These are phyloP conservation scores for Apeira syringaria DNA, from an alignment of 2,888 invertebrate genomes.

Conservation along the genomic window DNA sequence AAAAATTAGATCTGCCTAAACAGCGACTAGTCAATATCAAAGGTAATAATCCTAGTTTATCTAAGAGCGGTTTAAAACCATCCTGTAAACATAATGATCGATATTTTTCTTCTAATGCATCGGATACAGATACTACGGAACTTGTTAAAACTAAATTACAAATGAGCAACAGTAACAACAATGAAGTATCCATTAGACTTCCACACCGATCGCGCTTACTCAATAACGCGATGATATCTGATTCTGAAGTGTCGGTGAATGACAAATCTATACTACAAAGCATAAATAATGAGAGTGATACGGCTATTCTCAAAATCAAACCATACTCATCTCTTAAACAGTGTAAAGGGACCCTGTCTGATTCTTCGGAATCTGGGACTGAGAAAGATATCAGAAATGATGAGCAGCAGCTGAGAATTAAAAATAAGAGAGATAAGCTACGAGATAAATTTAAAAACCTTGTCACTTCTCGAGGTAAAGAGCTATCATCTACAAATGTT, in stretches of 20 bases:
- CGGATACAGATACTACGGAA: background rate
- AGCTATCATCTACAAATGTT: constrained; percentile 9
- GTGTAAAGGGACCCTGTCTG: constrained; percentile 24
- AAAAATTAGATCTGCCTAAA: background rate
- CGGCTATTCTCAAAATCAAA: constrained; percentile 20
- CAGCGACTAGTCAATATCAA: background rate
- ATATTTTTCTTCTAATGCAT: background rate
- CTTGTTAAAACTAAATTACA: background rate
- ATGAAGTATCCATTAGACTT: constrained; percentile 22
- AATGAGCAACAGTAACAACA: constrained; percentile 24
- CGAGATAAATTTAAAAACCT: constrained; percentile 62
- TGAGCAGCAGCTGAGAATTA: constrained; percentile 52
- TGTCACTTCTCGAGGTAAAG: constrained; percentile 42
- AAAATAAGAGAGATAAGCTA: constrained; percentile 57
- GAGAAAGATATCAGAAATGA: constrained; percentile 36
- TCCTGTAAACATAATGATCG: background rate
- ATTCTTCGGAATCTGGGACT: constrained; percentile 23
- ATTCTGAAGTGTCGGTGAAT: constrained; percentile 20
- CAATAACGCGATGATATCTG: constrained; percentile 23
- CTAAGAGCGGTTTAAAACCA: background rate
- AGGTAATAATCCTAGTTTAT: background rate
- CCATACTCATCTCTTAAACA: constrained; percentile 33
- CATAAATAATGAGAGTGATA: constrained; percentile 24
- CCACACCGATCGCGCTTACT: constrained; percentile 31
- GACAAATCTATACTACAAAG: background rate